These are phyloP conservation scores for Melanotus villosus DNA, from an alignment of 2,888 invertebrate genomes.

Conservation along the genomic window DNA sequence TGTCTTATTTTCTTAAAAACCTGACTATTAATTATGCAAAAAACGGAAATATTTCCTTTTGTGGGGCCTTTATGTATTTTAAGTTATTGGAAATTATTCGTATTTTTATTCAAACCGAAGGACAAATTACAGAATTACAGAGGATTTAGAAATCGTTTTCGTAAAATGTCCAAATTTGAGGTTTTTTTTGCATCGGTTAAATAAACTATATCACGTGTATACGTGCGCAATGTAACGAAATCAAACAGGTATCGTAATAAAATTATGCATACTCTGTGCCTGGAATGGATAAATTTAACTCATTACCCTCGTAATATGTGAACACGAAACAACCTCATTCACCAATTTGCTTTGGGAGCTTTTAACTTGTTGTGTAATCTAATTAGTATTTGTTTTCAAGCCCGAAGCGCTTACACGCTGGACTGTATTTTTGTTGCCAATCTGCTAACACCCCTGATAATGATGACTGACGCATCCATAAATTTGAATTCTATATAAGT, in stretches of 20 bases:
- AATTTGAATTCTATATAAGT: constrained; percentile 17
- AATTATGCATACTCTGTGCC: constrained; percentile 40
- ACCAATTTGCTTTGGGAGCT: constrained; percentile 48
- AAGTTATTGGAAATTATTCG: too few relatives aligned
- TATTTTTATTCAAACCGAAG: too few relatives aligned
- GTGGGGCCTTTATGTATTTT: too few relatives aligned
- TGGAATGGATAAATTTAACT: constrained; percentile 45
- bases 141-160: not conserved
- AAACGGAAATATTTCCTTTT: too few relatives aligned
- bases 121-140: too few relatives aligned
- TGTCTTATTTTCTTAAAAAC: too few relatives aligned
- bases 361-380: constrained; percentile 56
- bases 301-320: constrained; percentile 44
- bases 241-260: constrained; percentile 41
- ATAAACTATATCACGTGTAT: not conserved
- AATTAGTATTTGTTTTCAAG: constrained; percentile 56
- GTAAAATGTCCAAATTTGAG: not conserved
- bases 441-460: constrained; percentile 39
- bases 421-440: constrained; percentile 53
- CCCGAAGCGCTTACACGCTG: constrained; percentile 52
- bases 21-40: too few relatives aligned
- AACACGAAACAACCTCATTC: constrained; percentile 45
- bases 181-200: not conserved
- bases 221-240: constrained; percentile 25
- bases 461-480: constrained; percentile 25